Evolutionary conservation across 2,113 vertebrate species (phyloP).

Genomic region (Symphodus melops): DNA sequence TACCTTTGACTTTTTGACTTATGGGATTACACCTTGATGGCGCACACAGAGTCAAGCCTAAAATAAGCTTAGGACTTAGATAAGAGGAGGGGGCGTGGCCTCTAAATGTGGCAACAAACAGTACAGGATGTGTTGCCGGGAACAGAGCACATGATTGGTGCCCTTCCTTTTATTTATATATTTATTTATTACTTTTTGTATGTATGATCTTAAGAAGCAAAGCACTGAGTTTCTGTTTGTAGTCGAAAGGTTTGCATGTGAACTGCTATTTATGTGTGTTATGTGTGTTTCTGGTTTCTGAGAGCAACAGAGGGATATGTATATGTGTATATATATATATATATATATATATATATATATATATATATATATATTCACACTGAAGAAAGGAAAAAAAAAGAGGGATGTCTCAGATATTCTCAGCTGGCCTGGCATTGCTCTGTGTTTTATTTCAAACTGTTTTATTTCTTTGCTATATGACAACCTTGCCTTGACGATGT

Average conservation of each 20-base stretch:
- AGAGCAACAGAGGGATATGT: slow-evolving; percentile 23
- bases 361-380: no score
- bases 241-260: slow-evolving; percentile 32
- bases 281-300: slow-evolving; percentile 48
- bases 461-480: slow-evolving; percentile 72
- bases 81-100: slow-evolving; percentile 56
- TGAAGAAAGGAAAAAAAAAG: slow-evolving; percentile 6
- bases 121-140: slow-evolving; percentile 60
- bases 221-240: slow-evolving; percentile 44
- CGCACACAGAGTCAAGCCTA: slow-evolving; percentile 69
- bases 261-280: slow-evolving; percentile 30
- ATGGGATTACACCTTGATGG: slow-evolving; percentile 76
- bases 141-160: slow-evolving; percentile 35
- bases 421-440: slow-evolving; percentile 55
- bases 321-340: no score
- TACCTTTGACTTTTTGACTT: slow-evolving; percentile 71
- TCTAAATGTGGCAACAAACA: slow-evolving; percentile 69
- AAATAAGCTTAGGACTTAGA: slow-evolving; percentile 73
- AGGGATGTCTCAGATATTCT: slow-evolving; percentile 29
- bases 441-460: slow-evolving; percentile 70
- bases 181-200: slow-evolving; percentile 29
- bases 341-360: no score
- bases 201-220: slow-evolving; percentile 40
- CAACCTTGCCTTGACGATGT: slow-evolving; percentile 81
- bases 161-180: slow-evolving; percentile 19